Percentiles rank a stretch among this genome's conserved stretches.
Conservation (phyloP, 2,113 vertebrate genomes). For the Eolophus roseicapilla region DNA sequence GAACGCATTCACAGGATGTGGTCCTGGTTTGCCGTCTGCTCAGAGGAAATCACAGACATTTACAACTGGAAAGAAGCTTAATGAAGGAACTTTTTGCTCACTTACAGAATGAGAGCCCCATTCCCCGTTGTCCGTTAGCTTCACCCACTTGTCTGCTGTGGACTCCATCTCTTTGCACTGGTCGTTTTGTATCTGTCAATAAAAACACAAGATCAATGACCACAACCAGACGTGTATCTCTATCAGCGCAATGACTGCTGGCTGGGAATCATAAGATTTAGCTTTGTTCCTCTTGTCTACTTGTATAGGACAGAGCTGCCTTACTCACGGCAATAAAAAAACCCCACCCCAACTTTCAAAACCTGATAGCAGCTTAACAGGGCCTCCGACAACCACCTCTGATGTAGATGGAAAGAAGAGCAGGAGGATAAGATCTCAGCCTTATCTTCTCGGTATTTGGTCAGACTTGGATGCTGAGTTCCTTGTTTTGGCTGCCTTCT, state of each 20-base stretch:
- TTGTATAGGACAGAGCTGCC: background rate
- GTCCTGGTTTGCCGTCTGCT: background rate
- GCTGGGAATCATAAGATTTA: background rate
- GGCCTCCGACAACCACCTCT: background rate
- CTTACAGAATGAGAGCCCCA: constrained; percentile 91
- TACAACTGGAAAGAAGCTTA: background rate
- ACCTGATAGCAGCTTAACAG: background rate
- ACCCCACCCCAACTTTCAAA: background rate
- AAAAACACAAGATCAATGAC: constrained; percentile 42
- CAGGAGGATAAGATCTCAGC: background rate
- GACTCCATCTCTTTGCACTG: constrained; percentile 96
- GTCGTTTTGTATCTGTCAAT: constrained; percentile 92
- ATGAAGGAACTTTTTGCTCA: background rate
- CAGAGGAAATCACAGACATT: background rate
- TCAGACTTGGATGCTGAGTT: background rate
- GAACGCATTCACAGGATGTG: background rate
- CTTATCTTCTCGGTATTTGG: background rate
- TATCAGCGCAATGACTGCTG: background rate
- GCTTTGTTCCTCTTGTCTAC: background rate
- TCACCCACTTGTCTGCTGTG: constrained; percentile 89
- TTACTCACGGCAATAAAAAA: background rate
- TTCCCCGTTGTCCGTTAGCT: constrained; percentile 86
- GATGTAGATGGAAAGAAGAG: background rate
- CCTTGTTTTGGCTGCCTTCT: background rate
- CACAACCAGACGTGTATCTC: background rate